phyloP scores from a whole-genome alignment of 2,113 vertebrate species.

The Colaptes auratus region DNA sequence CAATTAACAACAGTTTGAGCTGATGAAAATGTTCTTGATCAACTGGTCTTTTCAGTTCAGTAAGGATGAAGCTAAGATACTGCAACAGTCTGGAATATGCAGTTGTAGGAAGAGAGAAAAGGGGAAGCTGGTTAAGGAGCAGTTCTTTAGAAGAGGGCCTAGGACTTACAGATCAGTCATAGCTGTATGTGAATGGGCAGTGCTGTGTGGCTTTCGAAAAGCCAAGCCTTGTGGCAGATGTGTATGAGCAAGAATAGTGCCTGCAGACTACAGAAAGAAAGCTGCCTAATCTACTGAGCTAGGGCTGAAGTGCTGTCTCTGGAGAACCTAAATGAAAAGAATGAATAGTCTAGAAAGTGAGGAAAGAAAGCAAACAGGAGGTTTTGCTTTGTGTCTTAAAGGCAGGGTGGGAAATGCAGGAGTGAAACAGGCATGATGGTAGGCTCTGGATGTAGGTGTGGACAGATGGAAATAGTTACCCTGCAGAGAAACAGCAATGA shows the following conservation, averaged over 20 bases:
- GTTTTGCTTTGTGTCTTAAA: not conserved
- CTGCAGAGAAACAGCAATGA: not conserved
- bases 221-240: not conserved
- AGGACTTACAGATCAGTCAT: fast-evolving
- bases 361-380: not conserved
- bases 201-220: not conserved
- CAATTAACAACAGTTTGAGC: not conserved
- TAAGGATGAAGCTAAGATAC: not conserved
- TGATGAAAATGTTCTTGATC: not conserved
- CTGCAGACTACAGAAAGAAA: not conserved
- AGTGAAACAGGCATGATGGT: fast-evolving
- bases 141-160: not conserved
- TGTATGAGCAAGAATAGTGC: not conserved
- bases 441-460: not conserved
- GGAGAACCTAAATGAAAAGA: not conserved
- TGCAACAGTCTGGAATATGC: not conserved
- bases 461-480: not conserved
- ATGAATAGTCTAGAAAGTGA: not conserved
- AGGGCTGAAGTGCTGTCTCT: not conserved
- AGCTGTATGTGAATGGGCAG: not conserved
- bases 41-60: not conserved
- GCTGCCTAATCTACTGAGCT: not conserved
- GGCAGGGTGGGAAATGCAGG: not conserved
- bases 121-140: not conserved
- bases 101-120: not conserved